These are phyloP conservation scores for Agonopterix heracliana DNA, from an alignment of 2,888 invertebrate genomes.

Conservation along the genomic window DNA sequence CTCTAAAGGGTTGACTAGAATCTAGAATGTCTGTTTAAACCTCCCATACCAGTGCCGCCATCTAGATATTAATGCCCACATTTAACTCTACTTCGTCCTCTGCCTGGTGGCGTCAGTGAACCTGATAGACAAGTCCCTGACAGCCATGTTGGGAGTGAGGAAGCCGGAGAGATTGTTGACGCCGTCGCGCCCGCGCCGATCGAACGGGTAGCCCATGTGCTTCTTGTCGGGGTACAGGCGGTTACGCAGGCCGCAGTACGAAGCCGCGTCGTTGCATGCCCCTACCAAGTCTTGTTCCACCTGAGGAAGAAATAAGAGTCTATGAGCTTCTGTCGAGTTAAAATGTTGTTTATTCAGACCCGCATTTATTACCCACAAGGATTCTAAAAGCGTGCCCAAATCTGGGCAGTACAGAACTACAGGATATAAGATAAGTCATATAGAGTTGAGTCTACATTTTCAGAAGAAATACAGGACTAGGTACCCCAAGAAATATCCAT, in stretches of 20 bases:
- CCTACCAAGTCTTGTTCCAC: conserved; percentile 72
- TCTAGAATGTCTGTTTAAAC: too few species aligned
- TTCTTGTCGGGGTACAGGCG: conserved; percentile 80
- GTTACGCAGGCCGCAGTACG: conserved; percentile 83
- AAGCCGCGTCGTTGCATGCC: conserved; percentile 78
- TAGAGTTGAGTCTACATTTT: too few species aligned
- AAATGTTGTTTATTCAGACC: too few species aligned
- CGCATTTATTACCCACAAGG: too few species aligned
- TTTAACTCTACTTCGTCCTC: conserved; percentile 31
- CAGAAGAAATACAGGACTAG: too few species aligned
- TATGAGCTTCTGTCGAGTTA: too few species aligned
- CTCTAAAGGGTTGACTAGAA: too few species aligned
- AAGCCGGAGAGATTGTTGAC: conserved; percentile 79
- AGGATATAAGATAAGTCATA: too few species aligned
- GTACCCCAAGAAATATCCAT: too few species aligned
- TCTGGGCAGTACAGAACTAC: too few species aligned
- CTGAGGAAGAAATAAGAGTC: conserved; percentile 28
- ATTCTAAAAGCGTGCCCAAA: too few species aligned
- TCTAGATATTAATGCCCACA: not conserved
- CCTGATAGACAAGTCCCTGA: conserved; percentile 73
- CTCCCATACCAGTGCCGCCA: too few species aligned
- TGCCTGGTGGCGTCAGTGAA: conserved; percentile 74
- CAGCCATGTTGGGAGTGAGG: conserved; percentile 84
- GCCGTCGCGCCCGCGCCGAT: conserved; percentile 78
- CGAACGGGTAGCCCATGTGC: conserved; percentile 87